These are phyloP conservation scores for Sipha maydis DNA, from an alignment of 2,888 invertebrate species.

Conservation along the genomic window DNA sequence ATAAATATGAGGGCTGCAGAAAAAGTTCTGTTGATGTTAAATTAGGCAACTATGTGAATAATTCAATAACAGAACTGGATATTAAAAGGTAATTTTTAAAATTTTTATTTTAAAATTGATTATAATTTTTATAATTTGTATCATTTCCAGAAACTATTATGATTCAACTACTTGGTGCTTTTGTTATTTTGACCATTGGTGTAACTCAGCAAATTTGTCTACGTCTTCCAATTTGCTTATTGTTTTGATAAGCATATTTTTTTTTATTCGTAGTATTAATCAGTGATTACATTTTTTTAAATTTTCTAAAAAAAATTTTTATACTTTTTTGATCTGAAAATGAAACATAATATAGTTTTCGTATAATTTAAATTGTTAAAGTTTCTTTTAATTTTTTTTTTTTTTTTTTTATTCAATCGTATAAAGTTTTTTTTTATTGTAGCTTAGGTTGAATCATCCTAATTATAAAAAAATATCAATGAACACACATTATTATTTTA, in stretches of 20 bases:
- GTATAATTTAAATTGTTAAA: conserved; percentile 10
- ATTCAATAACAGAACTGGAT: conserved; percentile 85
- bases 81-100: conserved; percentile 74
- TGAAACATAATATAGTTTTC: not conserved
- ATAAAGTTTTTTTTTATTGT: not conserved
- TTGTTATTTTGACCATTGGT: conserved; percentile 79
- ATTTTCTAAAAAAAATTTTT: not conserved
- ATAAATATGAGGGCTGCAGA: conserved; percentile 90
- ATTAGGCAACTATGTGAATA: conserved; percentile 87
- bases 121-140: conserved; percentile 37
- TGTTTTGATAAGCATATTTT: conserved; percentile 58
- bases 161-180: conserved; percentile 87
- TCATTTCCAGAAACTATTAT: conserved; percentile 77
- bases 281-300: not conserved
- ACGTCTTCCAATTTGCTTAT: conserved; percentile 52
- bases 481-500: not conserved
- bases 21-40: conserved; percentile 81
- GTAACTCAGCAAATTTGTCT: conserved; percentile 62
- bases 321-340: conserved; percentile 27
- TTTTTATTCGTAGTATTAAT: conserved; percentile 48
- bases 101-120: not conserved
- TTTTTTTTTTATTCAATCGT: conserved; percentile 11
- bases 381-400: not conserved
- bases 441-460: not conserved
- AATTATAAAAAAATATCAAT: not conserved